Percentiles rank a stretch among this genome's conserved stretches.
Conservation (phyloP, 2,888 invertebrate species). For the Cerceris ruficornis region DNA sequence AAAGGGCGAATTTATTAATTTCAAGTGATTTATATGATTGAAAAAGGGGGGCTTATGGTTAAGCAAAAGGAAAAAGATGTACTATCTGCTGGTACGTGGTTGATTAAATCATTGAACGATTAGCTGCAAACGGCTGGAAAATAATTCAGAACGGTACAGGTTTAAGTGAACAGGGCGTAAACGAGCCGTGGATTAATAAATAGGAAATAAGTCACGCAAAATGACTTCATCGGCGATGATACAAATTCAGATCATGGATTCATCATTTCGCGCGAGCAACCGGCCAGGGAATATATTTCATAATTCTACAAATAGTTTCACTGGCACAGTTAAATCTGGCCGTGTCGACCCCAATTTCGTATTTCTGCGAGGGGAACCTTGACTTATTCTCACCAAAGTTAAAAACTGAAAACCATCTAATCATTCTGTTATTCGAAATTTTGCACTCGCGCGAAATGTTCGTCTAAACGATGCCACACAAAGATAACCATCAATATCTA, state of each 20-base stretch:
- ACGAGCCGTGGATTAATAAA: conserved; percentile 22
- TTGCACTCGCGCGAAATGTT: not conserved
- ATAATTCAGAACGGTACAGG: not conserved
- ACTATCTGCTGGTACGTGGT: too few relatives aligned
- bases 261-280: conserved; percentile 34
- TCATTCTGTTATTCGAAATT: not conserved
- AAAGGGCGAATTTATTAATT: too few relatives aligned
- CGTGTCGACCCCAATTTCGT: conserved; percentile 57
- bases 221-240: conserved; percentile 21
- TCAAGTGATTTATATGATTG: too few relatives aligned
- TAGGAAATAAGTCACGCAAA: conserved; percentile 16
- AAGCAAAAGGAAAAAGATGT: too few relatives aligned
- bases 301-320: conserved; percentile 69
- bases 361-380: conserved; percentile 58
- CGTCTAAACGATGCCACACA: too few relatives aligned
- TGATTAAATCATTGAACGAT: too few relatives aligned
- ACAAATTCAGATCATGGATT: conserved; percentile 21
- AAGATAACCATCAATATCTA: too few relatives aligned
- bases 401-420: conserved; percentile 29
- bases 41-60: too few relatives aligned
- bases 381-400: conserved; percentile 47
- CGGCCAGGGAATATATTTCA: conserved; percentile 56
- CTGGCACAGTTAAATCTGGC: conserved; percentile 56
- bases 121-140: too few relatives aligned
- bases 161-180: not conserved